Percentiles rank a stretch among this genome's conserved stretches.
Evolutionary conservation across 2,113 vertebrate species (phyloP).

Genomic region (Nycticebus coucang): DNA sequence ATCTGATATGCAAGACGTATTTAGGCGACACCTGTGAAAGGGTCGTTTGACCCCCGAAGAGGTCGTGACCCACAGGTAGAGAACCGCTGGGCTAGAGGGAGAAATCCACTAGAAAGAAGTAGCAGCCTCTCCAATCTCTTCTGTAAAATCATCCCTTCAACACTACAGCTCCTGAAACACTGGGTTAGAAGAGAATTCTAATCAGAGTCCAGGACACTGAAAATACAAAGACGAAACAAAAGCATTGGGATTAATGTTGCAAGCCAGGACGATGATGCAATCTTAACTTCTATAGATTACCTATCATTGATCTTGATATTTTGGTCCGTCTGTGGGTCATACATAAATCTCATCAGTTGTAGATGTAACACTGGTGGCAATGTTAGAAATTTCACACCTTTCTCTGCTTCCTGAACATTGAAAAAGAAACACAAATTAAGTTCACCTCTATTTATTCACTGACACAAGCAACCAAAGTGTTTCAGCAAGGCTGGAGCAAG

Average conservation of each 20-base stretch:
- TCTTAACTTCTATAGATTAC: conserved; percentile 80
- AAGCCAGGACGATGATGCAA: not conserved
- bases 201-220: not conserved
- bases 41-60: too few species aligned
- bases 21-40: too few species aligned
- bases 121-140: not conserved
- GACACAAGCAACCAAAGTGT: not conserved
- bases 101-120: fast-evolving
- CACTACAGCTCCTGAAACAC: fast-evolving
- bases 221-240: not conserved
- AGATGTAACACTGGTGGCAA: conserved; percentile 98
- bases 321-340: conserved; percentile 99
- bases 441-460: not conserved
- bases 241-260: not conserved
- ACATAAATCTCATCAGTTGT: conserved; percentile 99
- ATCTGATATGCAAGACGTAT: too few species aligned
- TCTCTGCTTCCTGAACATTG: conserved; percentile 94
- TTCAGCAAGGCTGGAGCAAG: not conserved
- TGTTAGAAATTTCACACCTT: conserved; percentile 98
- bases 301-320: conserved; percentile 99
- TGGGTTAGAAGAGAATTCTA: not conserved
- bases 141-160: not conserved
- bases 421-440: conserved; percentile 54
- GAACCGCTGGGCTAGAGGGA: too few species aligned
- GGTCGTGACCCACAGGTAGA: too few species aligned